A percentile compares a stretch with the other conserved stretches of the same genome.
Evolutionary conservation across 2,113 vertebrate species (phyloP).

Genomic region (Oxyura jamaicensis): DNA sequence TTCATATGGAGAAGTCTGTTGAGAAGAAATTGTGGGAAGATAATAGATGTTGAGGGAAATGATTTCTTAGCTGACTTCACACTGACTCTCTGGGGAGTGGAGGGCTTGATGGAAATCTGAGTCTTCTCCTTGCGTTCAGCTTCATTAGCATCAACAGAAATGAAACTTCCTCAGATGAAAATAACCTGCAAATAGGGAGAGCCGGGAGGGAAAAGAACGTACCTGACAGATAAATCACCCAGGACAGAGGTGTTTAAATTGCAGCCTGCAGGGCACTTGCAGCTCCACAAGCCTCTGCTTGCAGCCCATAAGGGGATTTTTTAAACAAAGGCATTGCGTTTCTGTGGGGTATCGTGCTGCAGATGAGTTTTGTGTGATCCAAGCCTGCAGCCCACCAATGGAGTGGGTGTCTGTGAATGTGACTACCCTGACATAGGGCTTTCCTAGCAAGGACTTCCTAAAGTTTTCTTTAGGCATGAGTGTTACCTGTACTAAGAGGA

Average conservation of each 20-base stretch:
- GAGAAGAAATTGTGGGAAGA: not conserved
- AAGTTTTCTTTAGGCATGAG: not conserved
- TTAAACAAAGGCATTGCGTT: not conserved
- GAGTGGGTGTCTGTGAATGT: rapidly evolving
- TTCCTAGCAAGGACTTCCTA: not conserved
- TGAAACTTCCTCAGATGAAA: not conserved
- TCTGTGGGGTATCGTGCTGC: not conserved
- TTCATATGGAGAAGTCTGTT: not conserved
- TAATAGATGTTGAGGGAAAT: not conserved
- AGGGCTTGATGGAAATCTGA: not conserved
- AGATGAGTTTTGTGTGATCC: rapidly evolving
- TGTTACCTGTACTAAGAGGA: not conserved
- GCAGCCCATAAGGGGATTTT: not conserved
- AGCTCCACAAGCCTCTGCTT: not conserved
- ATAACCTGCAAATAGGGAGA: not conserved
- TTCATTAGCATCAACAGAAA: not conserved
- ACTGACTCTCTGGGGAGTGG: not conserved
- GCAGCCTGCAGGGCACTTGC: not conserved
- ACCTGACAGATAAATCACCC: not conserved
- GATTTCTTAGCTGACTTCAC: not conserved
- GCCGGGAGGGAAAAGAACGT: rapidly evolving
- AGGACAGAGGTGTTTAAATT: not conserved
- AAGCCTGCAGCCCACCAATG: not conserved
- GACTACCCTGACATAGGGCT: not conserved
- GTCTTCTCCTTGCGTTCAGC: not conserved